A percentile compares a stretch with the other conserved stretches of the same genome.
Evolutionary conservation across 1,140 invertebrate genomes (phyloP).

Genomic region (Diuraphis noxia): DNA sequence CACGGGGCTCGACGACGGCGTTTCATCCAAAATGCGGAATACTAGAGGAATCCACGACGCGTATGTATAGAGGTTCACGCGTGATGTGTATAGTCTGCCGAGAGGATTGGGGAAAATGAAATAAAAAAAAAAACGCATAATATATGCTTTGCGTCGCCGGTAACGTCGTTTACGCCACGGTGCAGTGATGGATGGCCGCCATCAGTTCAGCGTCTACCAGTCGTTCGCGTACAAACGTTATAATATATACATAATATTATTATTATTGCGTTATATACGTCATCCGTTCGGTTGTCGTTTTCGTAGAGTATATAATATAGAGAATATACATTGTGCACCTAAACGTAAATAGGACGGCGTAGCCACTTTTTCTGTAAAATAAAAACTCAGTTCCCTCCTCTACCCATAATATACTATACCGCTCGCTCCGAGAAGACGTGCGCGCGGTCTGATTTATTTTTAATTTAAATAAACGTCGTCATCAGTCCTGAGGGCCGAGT

Average conservation of each 20-base stretch:
- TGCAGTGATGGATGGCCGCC: conserved; percentile 27
- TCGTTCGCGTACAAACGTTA: not conserved
- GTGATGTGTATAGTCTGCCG: not conserved
- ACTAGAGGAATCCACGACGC: not conserved
- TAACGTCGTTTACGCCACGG: not conserved
- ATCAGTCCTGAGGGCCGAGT: not conserved
- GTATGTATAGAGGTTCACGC: not conserved
- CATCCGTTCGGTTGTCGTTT: not conserved
- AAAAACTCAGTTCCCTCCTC: not conserved
- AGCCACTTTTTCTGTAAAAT: not conserved
- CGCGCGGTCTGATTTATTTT: conserved; percentile 19
- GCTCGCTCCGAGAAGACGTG: not conserved
- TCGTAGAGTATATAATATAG: not conserved
- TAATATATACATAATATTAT: not conserved
- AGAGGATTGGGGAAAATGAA: not conserved
- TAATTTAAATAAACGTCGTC: conserved; percentile 33
- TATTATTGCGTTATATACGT: not conserved
- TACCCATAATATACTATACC: too few relatives aligned
- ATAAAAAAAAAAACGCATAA: not conserved
- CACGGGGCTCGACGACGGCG: not conserved
- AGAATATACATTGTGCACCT: not conserved
- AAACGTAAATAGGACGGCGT: not conserved
- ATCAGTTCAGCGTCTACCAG: conserved; percentile 30
- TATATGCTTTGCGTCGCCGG: not conserved
- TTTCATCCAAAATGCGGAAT: not conserved